Base-by-base conservation (phyloP, 2,888 invertebrate genomes). In the Peribatodes rhomboidaria region DNA sequence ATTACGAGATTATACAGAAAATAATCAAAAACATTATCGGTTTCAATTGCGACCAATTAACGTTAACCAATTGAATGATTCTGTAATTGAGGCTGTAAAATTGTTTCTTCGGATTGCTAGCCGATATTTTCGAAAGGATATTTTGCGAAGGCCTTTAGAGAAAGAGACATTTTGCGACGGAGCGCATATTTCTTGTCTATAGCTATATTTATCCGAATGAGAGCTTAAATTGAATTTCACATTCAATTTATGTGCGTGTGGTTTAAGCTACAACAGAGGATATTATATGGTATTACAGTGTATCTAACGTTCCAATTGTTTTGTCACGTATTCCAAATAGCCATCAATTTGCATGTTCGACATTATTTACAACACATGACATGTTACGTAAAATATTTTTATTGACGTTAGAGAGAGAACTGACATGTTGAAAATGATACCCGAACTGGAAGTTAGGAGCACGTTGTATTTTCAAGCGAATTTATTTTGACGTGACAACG, bases 161-260 rank as follows among this genome's bases (percentile, higher is more conserved):
- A n/a, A n/a, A n/a, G n/a, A n/a, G n/a, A n/a, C n/a, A n/a, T 27
- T 27, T 27, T 27, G 3, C 6, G 27, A 27, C 6, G 6, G n/a
- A 4, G 27, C 6, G 27, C 27, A 27, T 39, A 14, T 14, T 39
- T 14, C 14, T 39, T 14, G 14, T 33, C 49, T 14, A 49, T 14
- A 14, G 16, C 9, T 4, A 31, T 20, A 8, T 16, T 16, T 35
- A 6, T 10, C 11, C 11, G 9, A 35, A 35, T 44, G n/a, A 9
- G 2, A 60, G 44, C 18, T 44, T 63, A 54, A 61, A 61, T 50
- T 62, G 49, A 59, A 62, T 61, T 58, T 55, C 37, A 61, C 35
- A 61, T 61, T 53, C 47, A 47, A 53, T 57, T 61, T 39, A 55
- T 49, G 39, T 33, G 42, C 37, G 27, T 39, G 58, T 16, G 50